Percentiles rank a stretch among this genome's conserved stretches.
Conservation (phyloP, 2,113 vertebrate species). For the Carassius carassius region DNA sequence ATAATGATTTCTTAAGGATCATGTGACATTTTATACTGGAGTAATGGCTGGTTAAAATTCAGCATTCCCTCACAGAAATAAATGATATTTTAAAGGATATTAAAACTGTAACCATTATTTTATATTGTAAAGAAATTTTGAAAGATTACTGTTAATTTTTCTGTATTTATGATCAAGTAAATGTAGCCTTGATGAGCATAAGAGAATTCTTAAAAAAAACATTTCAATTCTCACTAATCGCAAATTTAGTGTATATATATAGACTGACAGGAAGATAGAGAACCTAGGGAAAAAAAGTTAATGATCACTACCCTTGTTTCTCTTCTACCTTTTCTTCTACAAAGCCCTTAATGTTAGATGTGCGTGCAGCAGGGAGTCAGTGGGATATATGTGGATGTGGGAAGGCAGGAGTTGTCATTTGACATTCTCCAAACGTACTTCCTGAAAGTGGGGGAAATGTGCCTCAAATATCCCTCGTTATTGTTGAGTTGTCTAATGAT, state of each 20-base stretch:
- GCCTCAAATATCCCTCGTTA: slow-evolving; percentile 35
- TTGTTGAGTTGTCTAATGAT: slow-evolving; percentile 41
- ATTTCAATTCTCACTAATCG: no score
- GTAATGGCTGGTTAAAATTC: no score
- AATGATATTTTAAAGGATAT: no score
- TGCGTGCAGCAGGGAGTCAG: slow-evolving; percentile 2
- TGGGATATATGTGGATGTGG: background rate
- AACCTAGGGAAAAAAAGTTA: background rate
- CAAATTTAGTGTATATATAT: background rate
- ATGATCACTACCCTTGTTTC: slow-evolving; percentile 3
- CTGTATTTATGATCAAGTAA: no score
- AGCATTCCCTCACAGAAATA: no score
- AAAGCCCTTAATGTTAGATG: slow-evolving; percentile 13
- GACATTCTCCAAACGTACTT: slow-evolving; percentile 25
- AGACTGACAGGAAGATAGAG: background rate
- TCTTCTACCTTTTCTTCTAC: background rate
- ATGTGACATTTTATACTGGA: no score
- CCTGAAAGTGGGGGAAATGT: slow-evolving; percentile 31
- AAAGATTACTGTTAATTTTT: no score
- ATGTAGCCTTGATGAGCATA: no score
- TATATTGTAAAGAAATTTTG: no score
- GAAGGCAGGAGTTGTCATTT: background rate
- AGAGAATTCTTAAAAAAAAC: no score
- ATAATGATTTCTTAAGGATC: no score
- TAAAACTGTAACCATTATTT: no score